Evolutionary conservation across 2,113 vertebrate species (phyloP), one percentile per base, ranked within the genome.

Genomic region (Perca fluviatilis): DNA sequence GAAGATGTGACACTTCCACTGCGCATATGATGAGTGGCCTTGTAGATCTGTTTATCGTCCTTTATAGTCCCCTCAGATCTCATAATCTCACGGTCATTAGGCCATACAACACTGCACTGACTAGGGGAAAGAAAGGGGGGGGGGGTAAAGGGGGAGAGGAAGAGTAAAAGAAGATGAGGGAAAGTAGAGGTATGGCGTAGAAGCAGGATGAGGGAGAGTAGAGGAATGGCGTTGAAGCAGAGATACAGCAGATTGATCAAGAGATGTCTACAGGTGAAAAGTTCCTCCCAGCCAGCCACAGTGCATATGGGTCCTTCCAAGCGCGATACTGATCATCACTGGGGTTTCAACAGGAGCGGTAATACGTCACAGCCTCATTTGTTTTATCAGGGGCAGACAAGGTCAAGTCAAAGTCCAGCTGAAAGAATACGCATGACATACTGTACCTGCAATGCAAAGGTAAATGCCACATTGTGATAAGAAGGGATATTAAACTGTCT

Each of bases 261-360:
- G 21, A 65, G 33, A 11, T 10, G 10, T 43, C n/a, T 30, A 74
- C 21, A 86, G 69, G 86, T 70, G 40, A 79, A 73, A 79, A 53
- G 43, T 81, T 91, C 86, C 75, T 71, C 89, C 83, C 58, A 87
- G 90, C 81, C 86, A 94, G 92, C 46, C 43, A 80, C 89, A 94
- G 91, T 84, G 91, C 84, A 68, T 90, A 89, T 92, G 92, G 85
- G 83, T 94, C 94, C 94, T 94, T 95, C 94, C 90, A 95, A 95
- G 95, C 94, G 94, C 93, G 93, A 95, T 95, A 95, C 94, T 94
- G 95, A 94, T 95, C 94, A 95, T 95, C 95, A 95, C 92, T 33
- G 94, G 95, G 94, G 91, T 14, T 74, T 47, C 71, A 4, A 80
- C 19, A 65, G 57, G 13, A 66, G 13, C 0, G 12, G 60, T 71